These are phyloP conservation scores for Zelostemma sp. DNA, from an alignment of 1,140 invertebrate genomes.

Conservation along the genomic window DNA sequence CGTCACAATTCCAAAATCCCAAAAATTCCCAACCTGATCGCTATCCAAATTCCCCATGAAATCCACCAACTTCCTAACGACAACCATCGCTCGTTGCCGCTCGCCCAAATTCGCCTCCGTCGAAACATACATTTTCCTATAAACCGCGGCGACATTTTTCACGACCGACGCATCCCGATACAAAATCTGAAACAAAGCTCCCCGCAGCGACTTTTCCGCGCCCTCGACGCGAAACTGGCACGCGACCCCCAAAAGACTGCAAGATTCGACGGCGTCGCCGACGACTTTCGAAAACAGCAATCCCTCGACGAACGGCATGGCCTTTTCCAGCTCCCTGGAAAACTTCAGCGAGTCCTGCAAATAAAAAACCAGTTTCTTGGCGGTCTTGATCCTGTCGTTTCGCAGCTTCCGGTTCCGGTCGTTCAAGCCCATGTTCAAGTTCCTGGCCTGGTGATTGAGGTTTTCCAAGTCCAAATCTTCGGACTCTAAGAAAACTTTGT, in stretches of 20 bases:
- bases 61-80: slow-evolving; percentile 46
- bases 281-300: slow-evolving; percentile 81
- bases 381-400: slow-evolving; percentile 54
- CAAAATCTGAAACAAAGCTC: slow-evolving; percentile 82
- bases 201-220: slow-evolving; percentile 78
- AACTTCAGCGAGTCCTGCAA: slow-evolving; percentile 77
- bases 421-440: slow-evolving; percentile 27
- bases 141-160: slow-evolving; percentile 75
- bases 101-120: slow-evolving; percentile 40
- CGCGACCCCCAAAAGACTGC: slow-evolving; percentile 86
- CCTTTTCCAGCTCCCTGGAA: slow-evolving; percentile 75
- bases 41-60: slow-evolving; percentile 39
- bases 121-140: slow-evolving; percentile 75
- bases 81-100: slow-evolving; percentile 52
- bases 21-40: slow-evolving; percentile 20
- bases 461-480: slow-evolving; percentile 30
- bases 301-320: slow-evolving; percentile 79
- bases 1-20: too few relatives aligned
- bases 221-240: slow-evolving; percentile 83
- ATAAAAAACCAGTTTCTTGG: slow-evolving; percentile 58
- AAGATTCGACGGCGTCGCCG: slow-evolving; percentile 85
- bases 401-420: slow-evolving; percentile 49
- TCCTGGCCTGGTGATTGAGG: slow-evolving; percentile 16
- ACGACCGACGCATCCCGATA: slow-evolving; percentile 70
- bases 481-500: slow-evolving; percentile 64